Base-by-base conservation (phyloP, 2,888 invertebrate genomes). In the Helobdella robusta region DNA sequence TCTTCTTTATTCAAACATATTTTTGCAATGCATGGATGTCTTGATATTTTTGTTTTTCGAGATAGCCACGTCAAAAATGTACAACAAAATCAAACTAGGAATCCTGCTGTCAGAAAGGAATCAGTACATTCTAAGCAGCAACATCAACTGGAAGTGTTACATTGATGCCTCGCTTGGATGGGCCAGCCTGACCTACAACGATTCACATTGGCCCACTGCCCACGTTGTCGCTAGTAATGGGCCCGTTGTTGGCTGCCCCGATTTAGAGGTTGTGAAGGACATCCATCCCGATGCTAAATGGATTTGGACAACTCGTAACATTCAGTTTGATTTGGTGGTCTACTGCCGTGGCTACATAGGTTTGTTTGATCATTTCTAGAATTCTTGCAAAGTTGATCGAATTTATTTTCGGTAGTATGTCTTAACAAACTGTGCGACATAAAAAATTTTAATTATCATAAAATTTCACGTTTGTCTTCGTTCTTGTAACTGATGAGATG, bases 281-380 rank as follows among this genome's bases (percentile, higher is more conserved):
- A 61, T 61, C 46, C 18, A 25, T n/a, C 15, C 36, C 8, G n/a
- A 46, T 23, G 35, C 61, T 11, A 44, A 46, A 15, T 61, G 61
- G 61, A 61, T 61, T 28, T 61, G 61, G 61, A 61, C 61, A n/a
- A n/a, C n/a, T 4, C 36, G 18, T 11, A 15, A 46, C 46, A 20
- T 46, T 18, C 1, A 61, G n/a, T 23, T 20, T n/a, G 23, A 61
- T 8, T 46, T 61, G n/a, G 48, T 46, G 15, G 48, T 44, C 23
- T 61, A 46, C 40, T 61, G 61, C 4, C 3, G 61, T 25, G 61
- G 61, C 23, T 61, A 61, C 40, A 20, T 46, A 46, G 48, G 48
- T 46, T n/a, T n/a, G n/a, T n/a, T n/a, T n/a, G n/a, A n/a, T n/a
- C n/a, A n/a, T n/a, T n/a, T n/a, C n/a, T n/a, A n/a, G n/a, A n/a